Evolutionary conservation across 53 echinoderm and acorn worm genomes (phyloP), one percentile per base, ranked within the genome.

Genomic region (Glandiceps talaboti): DNA sequence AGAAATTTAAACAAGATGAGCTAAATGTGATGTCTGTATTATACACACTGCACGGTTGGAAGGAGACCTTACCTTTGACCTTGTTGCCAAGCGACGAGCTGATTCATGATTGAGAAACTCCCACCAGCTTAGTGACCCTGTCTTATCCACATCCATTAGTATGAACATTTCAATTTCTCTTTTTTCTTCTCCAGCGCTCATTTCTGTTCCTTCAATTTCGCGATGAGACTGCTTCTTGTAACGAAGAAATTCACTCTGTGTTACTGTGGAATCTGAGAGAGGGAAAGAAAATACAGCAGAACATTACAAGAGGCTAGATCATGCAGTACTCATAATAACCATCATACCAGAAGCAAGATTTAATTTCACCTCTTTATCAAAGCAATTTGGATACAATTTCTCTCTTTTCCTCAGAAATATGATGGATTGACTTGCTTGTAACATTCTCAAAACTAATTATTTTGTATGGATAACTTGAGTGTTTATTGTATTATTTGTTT

Each of bases 101-200:
- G 95, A 85, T 73, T 95, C 95, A 72, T 95, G 95, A 79, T 88
- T 89, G 27, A 95, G 87, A 80, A 95, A 95, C 79, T 95, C 95
- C 95, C 95, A 95, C 95, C 95, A 95, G 14, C 92, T 92, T 25
- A 95, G 85, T 1, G 79, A 88, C 1, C 92, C 95, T 0, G 92
- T 92, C 26, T 29, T 86, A 83, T 95, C 95, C 1, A 86, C 90
- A 85, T 95, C 95, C 81, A 92, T 95, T 27, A 92, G 78, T 76
- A 82, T 75, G 74, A 95, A 95, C 77, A 92, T 81, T 14, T 83
- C 78, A 27, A 78, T 74, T 30, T 95, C 95, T 6, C 92, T 88
- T 30, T 86, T 86, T 33, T 86, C 85, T 45, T 92, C 90, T 31
- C 74, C 78, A n/a, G 75, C 14, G 27, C 83, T 85, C 74, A 95